Percentiles rank a stretch among this genome's conserved stretches.
These are phyloP conservation scores for Drosophila infuscata DNA, from an alignment of 2,888 invertebrate species.

Conservation along the genomic window DNA sequence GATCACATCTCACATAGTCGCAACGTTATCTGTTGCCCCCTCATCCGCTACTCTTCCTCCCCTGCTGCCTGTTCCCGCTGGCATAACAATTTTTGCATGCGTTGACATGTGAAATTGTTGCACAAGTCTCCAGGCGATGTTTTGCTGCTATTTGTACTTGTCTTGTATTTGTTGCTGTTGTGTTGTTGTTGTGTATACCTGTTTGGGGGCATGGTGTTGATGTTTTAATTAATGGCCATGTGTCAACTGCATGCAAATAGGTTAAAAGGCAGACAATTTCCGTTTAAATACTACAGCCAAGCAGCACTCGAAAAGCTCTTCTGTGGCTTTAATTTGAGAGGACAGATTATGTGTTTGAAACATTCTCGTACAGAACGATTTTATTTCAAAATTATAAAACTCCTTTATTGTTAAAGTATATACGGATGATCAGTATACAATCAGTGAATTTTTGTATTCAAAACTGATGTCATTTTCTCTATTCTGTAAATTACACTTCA, in stretches of 20 bases:
- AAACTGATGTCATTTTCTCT: too few species aligned
- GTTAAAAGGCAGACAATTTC: constrained; percentile 63
- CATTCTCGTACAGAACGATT: too few species aligned
- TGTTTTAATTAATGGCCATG: constrained; percentile 69
- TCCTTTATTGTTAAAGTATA: neutral
- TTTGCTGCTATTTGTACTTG: constrained; percentile 47
- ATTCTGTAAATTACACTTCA: neutral
- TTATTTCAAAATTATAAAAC: too few species aligned
- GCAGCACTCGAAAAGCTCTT: constrained; percentile 10
- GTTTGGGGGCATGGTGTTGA: constrained; percentile 46
- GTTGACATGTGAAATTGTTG: constrained; percentile 76
- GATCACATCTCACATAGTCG: constrained; percentile 65
- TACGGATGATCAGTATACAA: too few species aligned
- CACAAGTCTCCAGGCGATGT: constrained; percentile 68
- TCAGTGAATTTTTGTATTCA: neutral
- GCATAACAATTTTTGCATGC: constrained; percentile 62
- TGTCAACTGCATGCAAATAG: constrained; percentile 64
- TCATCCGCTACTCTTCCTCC: neutral
- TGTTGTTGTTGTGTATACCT: constrained; percentile 1
- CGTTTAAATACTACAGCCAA: constrained; percentile 30
- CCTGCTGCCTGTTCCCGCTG: neutral
- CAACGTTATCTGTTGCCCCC: constrained; percentile 13
- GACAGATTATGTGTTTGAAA: neutral
- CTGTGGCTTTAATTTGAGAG: constrained; percentile 8
- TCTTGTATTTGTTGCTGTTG: constrained; percentile 30